Evolutionary conservation across 2,797 vertebrate genomes (phyloP).

Genomic region (Aeoliscus strigatus): DNA sequence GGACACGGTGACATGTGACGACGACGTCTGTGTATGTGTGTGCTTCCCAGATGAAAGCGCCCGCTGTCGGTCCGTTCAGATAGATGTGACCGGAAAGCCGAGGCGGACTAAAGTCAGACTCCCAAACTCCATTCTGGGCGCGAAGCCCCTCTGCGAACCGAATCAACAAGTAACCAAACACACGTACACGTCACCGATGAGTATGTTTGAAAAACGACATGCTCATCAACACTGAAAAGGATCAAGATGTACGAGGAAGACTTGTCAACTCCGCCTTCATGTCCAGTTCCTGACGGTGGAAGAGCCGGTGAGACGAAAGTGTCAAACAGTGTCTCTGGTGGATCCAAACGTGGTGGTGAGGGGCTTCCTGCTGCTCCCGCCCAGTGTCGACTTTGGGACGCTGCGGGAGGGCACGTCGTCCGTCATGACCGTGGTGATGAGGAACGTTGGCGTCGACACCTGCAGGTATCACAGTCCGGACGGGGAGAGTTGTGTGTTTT

Average conservation of each 20-base stretch:
- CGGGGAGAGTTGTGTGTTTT: no score
- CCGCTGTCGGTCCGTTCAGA: slow-evolving; percentile 31
- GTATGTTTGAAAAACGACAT: no score
- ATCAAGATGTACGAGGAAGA: no score
- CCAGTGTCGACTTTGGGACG: slow-evolving; percentile 75
- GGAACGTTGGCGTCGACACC: slow-evolving; percentile 81
- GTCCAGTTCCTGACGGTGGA: slow-evolving; percentile 64
- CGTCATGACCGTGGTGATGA: slow-evolving; percentile 70
- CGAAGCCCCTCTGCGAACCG: slow-evolving; percentile 68
- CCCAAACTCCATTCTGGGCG: slow-evolving; percentile 67
- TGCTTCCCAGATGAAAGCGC: slow-evolving; percentile 26
- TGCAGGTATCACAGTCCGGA: slow-evolving; percentile 82
- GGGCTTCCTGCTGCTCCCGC: slow-evolving; percentile 79
- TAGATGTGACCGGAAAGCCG: slow-evolving; percentile 73
- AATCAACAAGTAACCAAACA: slow-evolving; percentile 72
- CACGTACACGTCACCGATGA: no score
- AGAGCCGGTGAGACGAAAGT: slow-evolving; percentile 75
- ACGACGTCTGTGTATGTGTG: slow-evolving; percentile 1
- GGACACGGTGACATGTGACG: not conserved
- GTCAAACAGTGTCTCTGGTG: slow-evolving; percentile 70
- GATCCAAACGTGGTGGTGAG: slow-evolving; percentile 29
- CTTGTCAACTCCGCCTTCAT: not conserved
- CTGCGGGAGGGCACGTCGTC: slow-evolving; percentile 78
- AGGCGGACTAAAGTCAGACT: slow-evolving; percentile 72
- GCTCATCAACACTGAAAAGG: not conserved